Conservation (phyloP, 92 coral and sea anemone species). For the Phenganax marumi region DNA sequence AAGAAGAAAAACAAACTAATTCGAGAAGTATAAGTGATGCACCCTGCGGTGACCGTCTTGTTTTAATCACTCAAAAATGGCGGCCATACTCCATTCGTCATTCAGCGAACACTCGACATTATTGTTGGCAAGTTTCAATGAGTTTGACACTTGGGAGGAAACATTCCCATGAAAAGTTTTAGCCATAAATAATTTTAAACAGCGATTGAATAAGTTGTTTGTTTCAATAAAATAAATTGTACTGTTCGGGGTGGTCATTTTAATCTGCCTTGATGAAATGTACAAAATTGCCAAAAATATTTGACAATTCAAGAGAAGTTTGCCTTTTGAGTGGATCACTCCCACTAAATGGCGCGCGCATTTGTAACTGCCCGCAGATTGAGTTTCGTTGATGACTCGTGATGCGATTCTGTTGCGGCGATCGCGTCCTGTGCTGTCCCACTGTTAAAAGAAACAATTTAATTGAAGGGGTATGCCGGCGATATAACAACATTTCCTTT, state of each 20-base stretch:
- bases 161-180: background rate
- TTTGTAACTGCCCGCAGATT: slow-evolving; percentile 20
- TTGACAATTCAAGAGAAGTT: slow-evolving; percentile 16
- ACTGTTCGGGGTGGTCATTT: slow-evolving; percentile 3
- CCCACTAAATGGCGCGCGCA: slow-evolving; percentile 20
- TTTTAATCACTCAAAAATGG: slow-evolving; percentile 43
- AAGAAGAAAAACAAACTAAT: slow-evolving; percentile 18
- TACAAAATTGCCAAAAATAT: background rate
- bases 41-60: slow-evolving; percentile 41
- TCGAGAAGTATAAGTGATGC: slow-evolving; percentile 12
- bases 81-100: slow-evolving; percentile 32
- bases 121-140: background rate
- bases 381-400: slow-evolving; percentile 21
- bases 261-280: slow-evolving; percentile 22
- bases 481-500: slow-evolving; percentile 32
- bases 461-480: slow-evolving; percentile 42
- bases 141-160: background rate
- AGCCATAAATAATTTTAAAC: background rate
- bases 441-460: slow-evolving; percentile 49
- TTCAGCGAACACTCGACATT: slow-evolving; percentile 33
- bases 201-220: background rate
- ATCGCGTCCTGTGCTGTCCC: slow-evolving; percentile 27
- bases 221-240: background rate
- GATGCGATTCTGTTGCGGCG: slow-evolving; percentile 24
- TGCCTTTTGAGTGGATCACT: slow-evolving; percentile 28